A percentile compares a stretch with the other conserved stretches of the same genome.
phyloP scores from a whole-genome alignment of 2,888 invertebrate genomes.

The Abrostola tripartita region DNA sequence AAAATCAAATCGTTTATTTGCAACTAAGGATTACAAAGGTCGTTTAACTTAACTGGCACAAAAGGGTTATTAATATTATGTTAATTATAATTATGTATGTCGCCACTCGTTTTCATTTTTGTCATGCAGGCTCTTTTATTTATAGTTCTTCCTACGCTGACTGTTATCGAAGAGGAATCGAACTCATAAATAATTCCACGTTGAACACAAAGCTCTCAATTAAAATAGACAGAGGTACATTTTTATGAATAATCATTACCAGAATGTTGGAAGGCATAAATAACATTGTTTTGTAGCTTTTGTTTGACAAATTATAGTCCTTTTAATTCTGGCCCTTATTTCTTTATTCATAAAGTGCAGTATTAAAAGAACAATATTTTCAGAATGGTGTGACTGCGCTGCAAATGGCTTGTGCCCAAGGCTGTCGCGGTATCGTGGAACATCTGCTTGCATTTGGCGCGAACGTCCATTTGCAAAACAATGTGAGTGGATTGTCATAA shows the following conservation, averaged over 20 bases:
- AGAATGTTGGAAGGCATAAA: conserved; percentile 10
- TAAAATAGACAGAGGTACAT: conserved; percentile 41
- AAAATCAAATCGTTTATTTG: too few relatives aligned
- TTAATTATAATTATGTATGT: too few relatives aligned
- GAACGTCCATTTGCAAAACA: conserved; percentile 90
- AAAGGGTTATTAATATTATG: too few relatives aligned
- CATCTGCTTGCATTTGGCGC: conserved; percentile 90
- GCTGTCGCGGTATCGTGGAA: conserved; percentile 91
- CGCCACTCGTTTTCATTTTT: too few relatives aligned
- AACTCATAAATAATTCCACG: conserved; percentile 30
- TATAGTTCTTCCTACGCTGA: too few relatives aligned
- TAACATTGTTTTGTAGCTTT: conserved; percentile 20
- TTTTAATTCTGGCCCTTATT: conserved; percentile 13
- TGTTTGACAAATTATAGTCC: conserved; percentile 1
- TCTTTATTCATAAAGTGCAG: background rate
- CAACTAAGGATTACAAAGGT: too few relatives aligned
- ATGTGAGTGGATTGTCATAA: conserved; percentile 79
- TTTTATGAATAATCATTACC: conserved; percentile 55
- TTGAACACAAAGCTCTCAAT: conserved; percentile 43
- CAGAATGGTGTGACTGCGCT: conserved; percentile 91
- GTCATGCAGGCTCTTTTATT: too few relatives aligned
- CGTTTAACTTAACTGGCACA: too few relatives aligned
- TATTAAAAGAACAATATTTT: conserved; percentile 27
- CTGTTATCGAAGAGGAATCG: too few relatives aligned
- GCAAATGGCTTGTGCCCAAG: conserved; percentile 91